These are phyloP conservation scores for Sapajus apella DNA, from an alignment of 2,113 vertebrate genomes.

Conservation along the genomic window DNA sequence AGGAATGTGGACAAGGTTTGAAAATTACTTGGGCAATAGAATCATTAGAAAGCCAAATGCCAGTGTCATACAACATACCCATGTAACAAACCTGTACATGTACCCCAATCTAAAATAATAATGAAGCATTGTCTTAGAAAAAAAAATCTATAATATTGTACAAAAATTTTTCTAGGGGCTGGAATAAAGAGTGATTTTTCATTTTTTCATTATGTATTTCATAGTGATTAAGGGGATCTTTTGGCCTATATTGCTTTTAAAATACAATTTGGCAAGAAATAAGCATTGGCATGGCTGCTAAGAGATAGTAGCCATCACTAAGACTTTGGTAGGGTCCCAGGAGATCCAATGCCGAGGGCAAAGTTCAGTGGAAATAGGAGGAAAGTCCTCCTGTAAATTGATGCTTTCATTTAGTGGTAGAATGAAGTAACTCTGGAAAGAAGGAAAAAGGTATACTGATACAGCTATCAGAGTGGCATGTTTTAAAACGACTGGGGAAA, in stretches of 20 bases:
- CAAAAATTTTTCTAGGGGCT: background rate
- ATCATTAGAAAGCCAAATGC: too few relatives aligned
- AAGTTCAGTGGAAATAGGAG: background rate
- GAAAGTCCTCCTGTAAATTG: background rate
- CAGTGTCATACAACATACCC: too few relatives aligned
- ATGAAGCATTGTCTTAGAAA: background rate
- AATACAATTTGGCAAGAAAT: background rate
- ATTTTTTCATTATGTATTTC: background rate
- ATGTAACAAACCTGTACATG: too few relatives aligned
- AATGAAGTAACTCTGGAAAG: background rate
- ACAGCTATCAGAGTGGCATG: background rate
- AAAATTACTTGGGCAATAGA: too few relatives aligned
- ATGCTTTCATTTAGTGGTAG: background rate
- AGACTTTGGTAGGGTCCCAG: background rate
- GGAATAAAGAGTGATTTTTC: background rate
- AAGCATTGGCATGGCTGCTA: background rate
- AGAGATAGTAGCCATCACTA: background rate
- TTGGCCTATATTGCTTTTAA: background rate
- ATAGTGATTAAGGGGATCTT: background rate
- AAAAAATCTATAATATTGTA: background rate
- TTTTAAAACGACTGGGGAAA: background rate
- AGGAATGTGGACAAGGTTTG: too few relatives aligned
- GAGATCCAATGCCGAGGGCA: background rate
- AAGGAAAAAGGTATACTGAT: background rate
- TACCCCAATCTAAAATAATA: background rate